Evolutionary conservation across 2,797 vertebrate genomes (phyloP), one percentile per base, ranked within the genome.

Genomic region (Schizopygopsis pylzovi): DNA sequence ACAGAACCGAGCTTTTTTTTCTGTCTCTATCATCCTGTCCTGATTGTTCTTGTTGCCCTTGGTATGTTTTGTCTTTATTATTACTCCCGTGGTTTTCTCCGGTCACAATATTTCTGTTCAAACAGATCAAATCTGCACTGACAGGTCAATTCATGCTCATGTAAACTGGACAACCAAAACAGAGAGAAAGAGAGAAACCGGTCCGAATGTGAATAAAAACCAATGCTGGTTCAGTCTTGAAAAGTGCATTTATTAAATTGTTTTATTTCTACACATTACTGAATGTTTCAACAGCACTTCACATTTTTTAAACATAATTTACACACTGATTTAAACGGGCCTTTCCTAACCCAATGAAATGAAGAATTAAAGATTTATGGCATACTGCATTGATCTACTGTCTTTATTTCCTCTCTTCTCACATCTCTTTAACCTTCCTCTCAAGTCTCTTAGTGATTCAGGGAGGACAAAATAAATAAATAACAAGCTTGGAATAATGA

Each of bases 401-500:
- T 43, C 47, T 52, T 49, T 49, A n/a, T 2, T 11, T 77, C n/a
- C 10, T 33, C 63, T 33, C 6, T 20, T 37, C 20, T 79, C 52
- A 25, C 11, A 16, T 33, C 6, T 45, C 16, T 70, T 22, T 84
- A 56, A 78, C n/a, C 61, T 59, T 70, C 47, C 33, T 54, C 49
- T 79, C 52, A 79, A 61, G 25, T 39, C 63, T 45, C 49, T 61
- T 25, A 63, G 70, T n/a, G 54, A 82, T 73, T 7, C 33, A 4
- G 15, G 33, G 25, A 13, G 39, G 43, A 80, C 33, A 59, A 77
- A 33, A 47, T 25, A 18, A 28, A 18, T 52, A 68, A 77, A 77
- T 1, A 8, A 79, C 63, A 59, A 59, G n/a, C 75, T 56, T 54
- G n/a, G 63, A 59, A 54, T 59, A 85, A 79, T 71, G 67, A 79